Evolutionary conservation across 2,888 invertebrate genomes (phyloP).

Genomic region (Troides helena): DNA sequence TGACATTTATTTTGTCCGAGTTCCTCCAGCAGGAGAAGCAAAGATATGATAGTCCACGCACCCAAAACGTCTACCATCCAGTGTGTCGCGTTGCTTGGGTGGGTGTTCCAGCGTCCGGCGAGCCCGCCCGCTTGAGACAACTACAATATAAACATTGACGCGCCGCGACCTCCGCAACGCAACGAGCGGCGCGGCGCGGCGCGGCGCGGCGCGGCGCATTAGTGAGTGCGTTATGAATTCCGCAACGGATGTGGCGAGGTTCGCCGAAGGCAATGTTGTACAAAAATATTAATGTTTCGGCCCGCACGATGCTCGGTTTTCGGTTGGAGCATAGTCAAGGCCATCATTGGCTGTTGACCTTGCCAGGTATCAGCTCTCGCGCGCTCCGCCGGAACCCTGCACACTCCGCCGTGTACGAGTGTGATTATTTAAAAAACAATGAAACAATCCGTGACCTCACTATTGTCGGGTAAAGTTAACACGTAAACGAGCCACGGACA

Average conservation of each 20-base stretch:
- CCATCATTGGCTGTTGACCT: conserved; percentile 29
- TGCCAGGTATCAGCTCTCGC: conserved; percentile 32
- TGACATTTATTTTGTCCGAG: conserved; percentile 3
- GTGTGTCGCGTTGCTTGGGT: neutral
- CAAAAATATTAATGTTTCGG: conserved; percentile 19
- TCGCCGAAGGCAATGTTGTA: conserved; percentile 19
- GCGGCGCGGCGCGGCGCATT: conserved; percentile 43
- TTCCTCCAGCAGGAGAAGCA: no score
- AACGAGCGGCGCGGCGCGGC: conserved; percentile 36
- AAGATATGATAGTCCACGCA: no score
- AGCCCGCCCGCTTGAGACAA: conserved; percentile 10
- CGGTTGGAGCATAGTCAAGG: conserved; percentile 27
- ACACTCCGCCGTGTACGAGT: conserved; percentile 34
- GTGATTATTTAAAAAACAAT: conserved; percentile 57
- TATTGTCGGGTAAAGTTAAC: conserved; percentile 59
- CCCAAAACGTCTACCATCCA: no score
- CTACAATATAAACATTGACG: conserved; percentile 51
- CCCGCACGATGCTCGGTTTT: conserved; percentile 24
- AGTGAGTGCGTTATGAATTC: conserved; percentile 39
- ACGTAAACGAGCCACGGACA: conserved; percentile 46
- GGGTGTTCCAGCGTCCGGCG: neutral
- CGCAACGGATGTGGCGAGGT: conserved; percentile 23
- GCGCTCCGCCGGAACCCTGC: conserved; percentile 35
- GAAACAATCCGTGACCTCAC: conserved; percentile 65
- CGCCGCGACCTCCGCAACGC: conserved; percentile 53